Percentiles rank a stretch among this genome's conserved stretches.
phyloP scores from a whole-genome alignment of 2,113 vertebrate genomes.

The Platichthys flesus region DNA sequence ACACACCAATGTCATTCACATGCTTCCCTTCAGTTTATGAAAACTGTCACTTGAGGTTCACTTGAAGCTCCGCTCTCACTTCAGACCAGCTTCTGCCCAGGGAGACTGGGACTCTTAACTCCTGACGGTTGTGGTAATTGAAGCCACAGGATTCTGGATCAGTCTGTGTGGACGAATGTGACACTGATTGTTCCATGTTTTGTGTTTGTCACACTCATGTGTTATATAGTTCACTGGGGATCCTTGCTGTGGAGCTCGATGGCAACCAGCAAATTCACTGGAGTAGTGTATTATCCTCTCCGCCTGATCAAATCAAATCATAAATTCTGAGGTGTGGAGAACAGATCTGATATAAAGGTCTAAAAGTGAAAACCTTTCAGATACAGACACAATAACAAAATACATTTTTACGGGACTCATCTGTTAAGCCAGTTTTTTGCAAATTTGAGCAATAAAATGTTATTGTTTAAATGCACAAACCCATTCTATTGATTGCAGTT shows the following conservation, averaged over 20 bases:
- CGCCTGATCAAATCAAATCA: neutral
- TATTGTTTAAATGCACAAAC: no score
- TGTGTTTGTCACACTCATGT: constrained; percentile 31
- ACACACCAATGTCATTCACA: neutral
- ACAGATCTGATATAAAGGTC: no score
- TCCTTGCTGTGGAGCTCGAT: constrained; percentile 12
- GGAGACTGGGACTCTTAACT: neutral
- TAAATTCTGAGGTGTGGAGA: neutral
- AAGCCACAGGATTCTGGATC: constrained; percentile 26
- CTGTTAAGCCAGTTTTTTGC: no score
- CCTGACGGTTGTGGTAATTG: constrained; percentile 24
- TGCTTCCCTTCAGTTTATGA: constrained; percentile 1
- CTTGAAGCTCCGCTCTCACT: constrained; percentile 4
- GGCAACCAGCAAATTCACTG: constrained; percentile 21
- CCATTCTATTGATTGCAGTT: no score
- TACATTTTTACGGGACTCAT: neutral
- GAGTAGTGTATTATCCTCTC: constrained; percentile 17
- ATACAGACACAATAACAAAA: neutral
- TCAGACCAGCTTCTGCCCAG: constrained; percentile 12
- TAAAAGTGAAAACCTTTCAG: no score
- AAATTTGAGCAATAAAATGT: no score
- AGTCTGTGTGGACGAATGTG: constrained; percentile 19
- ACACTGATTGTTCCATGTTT: constrained; percentile 38
- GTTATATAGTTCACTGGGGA: constrained; percentile 31
- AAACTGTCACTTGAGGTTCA: neutral